Percentiles rank a stretch among this genome's conserved stretches.
These are phyloP conservation scores for Drosophila bipectinata DNA, from an alignment of 1,140 invertebrate species.

Conservation along the genomic window DNA sequence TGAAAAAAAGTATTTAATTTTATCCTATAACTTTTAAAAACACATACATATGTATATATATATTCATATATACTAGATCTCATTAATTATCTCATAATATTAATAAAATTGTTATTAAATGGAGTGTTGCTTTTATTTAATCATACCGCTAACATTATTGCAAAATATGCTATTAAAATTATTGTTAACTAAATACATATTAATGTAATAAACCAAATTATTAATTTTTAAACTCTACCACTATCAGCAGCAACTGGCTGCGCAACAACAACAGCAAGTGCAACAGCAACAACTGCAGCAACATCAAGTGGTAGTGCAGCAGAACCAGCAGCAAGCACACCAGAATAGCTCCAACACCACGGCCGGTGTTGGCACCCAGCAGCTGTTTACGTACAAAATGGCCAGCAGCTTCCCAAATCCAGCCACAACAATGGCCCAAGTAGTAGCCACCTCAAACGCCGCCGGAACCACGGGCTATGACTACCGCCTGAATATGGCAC, in stretches of 20 bases:
- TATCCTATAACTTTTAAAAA: too few relatives aligned
- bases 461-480: conserved; percentile 85
- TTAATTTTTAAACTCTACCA: conserved; percentile 85
- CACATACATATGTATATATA: too few relatives aligned
- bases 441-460: conserved; percentile 85
- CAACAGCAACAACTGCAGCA: conserved; percentile 86
- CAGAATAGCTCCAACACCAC: conserved; percentile 86
- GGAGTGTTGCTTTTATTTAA: too few relatives aligned
- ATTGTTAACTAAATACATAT: too few relatives aligned
- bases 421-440: conserved; percentile 85
- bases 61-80: too few relatives aligned
- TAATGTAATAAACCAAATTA: conserved; percentile 68
- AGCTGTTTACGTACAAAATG: conserved; percentile 93
- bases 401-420: conserved; percentile 91
- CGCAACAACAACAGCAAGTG: conserved; percentile 85
- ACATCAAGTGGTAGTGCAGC: conserved; percentile 85
- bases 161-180: too few relatives aligned
- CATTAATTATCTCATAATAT: too few relatives aligned
- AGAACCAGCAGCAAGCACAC: conserved; percentile 85
- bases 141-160: too few relatives aligned
- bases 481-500: conserved; percentile 86
- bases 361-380: conserved; percentile 87
- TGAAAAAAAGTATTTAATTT: too few relatives aligned
- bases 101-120: too few relatives aligned
- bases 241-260: conserved; percentile 84